Base-by-base conservation (phyloP, 2,888 invertebrate genomes). In the Gerris lacustris region DNA sequence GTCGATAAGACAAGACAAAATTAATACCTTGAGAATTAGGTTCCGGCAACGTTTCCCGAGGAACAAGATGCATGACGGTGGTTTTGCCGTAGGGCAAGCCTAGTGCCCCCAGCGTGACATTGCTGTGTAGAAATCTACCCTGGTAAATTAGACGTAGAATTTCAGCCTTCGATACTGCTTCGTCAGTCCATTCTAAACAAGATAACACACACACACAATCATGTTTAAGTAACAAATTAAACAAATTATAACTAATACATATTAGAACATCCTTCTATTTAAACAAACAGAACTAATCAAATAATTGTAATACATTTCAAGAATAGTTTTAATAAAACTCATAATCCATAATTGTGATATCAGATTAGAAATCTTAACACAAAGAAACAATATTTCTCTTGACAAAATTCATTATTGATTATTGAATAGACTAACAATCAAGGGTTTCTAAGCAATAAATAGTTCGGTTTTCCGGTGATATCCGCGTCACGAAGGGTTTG, bases 41-140 rank as follows among this genome's bases (percentile, higher is more conserved):
- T 86, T 98, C 98, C 79, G 98, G 98, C 82, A 99, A 86, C 83
- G 96, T 97, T 84, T 99, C 99, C 84, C 98, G 88, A 78, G 98
- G 96, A 82, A 99, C 98, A 80, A 99, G 89, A 86, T 99, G 99
- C 98, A 99, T 99, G 81, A 99, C 98, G 80, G 97, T 96, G 79
- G 97, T 98, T 84, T 96, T 96, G 78, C 97, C 97, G 78, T 92
- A 88, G 76, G 96, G 94, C 83, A 99, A 88, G 80, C 96, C 96
- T 80, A 99, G 88, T 79, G 98, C 98, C 81, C 95, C 95, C 81
- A 97, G 87, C 79, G 96, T 97, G 81, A 98, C 98, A 83, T 96
- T 97, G 85, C 97, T 97, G 86, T 98, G 98, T 81, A 98, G 87
- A 87, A 98, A 99, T 80, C 99, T 90, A 77, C 99, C 99, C 86